Conservation (phyloP, 2,888 invertebrate species). For the Hypena proboscidalis region DNA sequence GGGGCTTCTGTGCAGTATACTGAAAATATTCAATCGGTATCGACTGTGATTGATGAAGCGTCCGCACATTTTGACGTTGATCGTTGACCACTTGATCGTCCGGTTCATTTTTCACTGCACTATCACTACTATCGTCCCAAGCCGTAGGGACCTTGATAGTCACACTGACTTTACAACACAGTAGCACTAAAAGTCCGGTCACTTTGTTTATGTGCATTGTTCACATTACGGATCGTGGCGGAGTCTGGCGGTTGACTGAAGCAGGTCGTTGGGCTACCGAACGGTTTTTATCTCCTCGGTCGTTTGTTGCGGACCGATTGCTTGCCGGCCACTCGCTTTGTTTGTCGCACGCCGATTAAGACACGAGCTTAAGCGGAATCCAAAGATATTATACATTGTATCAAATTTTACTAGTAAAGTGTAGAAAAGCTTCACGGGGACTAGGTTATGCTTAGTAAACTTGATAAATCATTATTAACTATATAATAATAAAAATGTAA, state of each 20-base stretch:
- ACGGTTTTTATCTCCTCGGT: slow-evolving; percentile 83
- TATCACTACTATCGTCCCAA: slow-evolving; percentile 62
- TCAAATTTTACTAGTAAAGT: no score
- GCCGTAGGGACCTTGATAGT: slow-evolving; percentile 69
- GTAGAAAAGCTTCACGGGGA: no score
- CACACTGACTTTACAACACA: slow-evolving; percentile 67
- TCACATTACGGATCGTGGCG: slow-evolving; percentile 76
- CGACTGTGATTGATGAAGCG: slow-evolving; percentile 24
- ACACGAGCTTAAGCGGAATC: slow-evolving; percentile 32
- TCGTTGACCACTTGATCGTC: slow-evolving; percentile 46
- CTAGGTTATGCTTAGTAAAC: no score
- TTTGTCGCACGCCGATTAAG: slow-evolving; percentile 51
- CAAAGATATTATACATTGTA: no score
- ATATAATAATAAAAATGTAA: no score
- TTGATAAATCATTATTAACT: no score
- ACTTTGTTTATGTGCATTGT: slow-evolving; percentile 68
- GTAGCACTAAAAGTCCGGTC: slow-evolving; percentile 57
- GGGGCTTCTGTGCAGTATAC: slow-evolving; percentile 74
- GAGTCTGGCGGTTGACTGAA: slow-evolving; percentile 73
- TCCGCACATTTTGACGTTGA: slow-evolving; percentile 36
- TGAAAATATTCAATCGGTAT: slow-evolving; percentile 70
- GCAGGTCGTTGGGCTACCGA: slow-evolving; percentile 62
- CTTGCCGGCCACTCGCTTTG: slow-evolving; percentile 70
- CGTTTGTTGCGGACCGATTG: slow-evolving; percentile 75
- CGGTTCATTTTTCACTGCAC: slow-evolving; percentile 63